Evolutionary conservation across 2,888 invertebrate species (phyloP), one percentile per base, ranked within the genome.

Genomic region (Heteromyza rotundicornis): DNA sequence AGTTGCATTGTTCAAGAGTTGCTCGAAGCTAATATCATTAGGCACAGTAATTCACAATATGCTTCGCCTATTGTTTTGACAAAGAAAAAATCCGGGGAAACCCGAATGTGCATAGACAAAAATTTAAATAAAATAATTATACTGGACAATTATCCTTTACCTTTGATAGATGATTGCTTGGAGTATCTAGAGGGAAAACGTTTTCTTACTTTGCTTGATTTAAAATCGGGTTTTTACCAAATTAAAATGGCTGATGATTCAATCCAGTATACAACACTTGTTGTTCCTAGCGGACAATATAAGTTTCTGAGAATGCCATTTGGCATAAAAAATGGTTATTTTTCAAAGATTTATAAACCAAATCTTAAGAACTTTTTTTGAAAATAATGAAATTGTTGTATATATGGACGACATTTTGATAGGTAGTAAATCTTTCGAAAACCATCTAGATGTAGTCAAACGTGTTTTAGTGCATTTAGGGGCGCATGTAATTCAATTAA

Each of bases 171-270:
- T 10, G 64, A 62, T 51, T 57, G 57, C 20, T 14, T 64, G 2
- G 64, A 66, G 5, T 20, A 47, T 2, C 50, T 68, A 16, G 50
- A 53, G 1, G 63, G 62, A 8, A 71, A 71, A 23, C 50, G 51
- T 7, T 65, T 62, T 44, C 70, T 69, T 47, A 60, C 64, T 2
- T 19, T 64, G 2, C 53, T 72, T 2, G 71, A 71, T 35, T 54
- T 70, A 20, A 64, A 59, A 47, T 62, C 64, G 35, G 69, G 68
- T n/a, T 70, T 70, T 44, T 59, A 67, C 47, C 69, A 69, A 17
- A 60, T 70, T 3, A 54, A 44, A 2, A 54, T 70, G 17, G 52
- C 60, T 3, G 61, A 64, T 12, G 59, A 68, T 8, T 72, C 70
- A 1, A 63, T 63, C 2, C 64, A 64, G 32, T 70, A 47, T 23